Evolutionary conservation across 2,888 invertebrate genomes (phyloP), one percentile per base, ranked within the genome.

Genomic region (Drosophila ochracea): DNA sequence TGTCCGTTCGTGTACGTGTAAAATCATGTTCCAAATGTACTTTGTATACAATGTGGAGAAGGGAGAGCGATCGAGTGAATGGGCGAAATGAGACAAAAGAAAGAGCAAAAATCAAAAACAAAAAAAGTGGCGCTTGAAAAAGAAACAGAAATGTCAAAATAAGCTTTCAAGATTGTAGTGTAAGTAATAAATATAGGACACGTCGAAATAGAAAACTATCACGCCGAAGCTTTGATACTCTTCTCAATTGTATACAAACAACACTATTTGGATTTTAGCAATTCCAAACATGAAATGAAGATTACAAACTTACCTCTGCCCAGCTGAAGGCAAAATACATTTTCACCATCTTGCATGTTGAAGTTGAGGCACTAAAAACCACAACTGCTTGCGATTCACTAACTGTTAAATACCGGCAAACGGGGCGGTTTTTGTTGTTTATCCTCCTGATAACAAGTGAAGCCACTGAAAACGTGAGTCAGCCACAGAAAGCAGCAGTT

Each of bases 271-370:
- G 28, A 35, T 25, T 28, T 25, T 3, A 9, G 47, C 16, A 9
- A 16, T 35, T 28, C 16, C 47, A 47, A 41, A 16, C 11, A 50
- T 37, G 31, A 13, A 39, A 31, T 50, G 21, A 21, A 25, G 70
- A 87, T 85, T 81, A 91, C 91, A 39, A 39, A 71, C 91, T 89
- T 83, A 93, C 92, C 92, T 78, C 92, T 90, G 37, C 93, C 92
- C 68, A 92, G 78, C 67, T 93, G 93, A 33, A 86, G 73, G 64
- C 82, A 83, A 10, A 90, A 80, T 64, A 86, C 76, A 71, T 72
- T 80, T 41, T 77, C 74, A 60, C 84, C 89, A 65, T 83, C 80
- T 53, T 78, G 73, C 71, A 82, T 81, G 30, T 68, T 63, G 47
- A 50, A 50, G 37, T 13, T 55, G 10, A 11, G 9, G 19, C 30